Conservation (phyloP, 2,797 vertebrate genomes). For the Xenops minutus region DNA sequence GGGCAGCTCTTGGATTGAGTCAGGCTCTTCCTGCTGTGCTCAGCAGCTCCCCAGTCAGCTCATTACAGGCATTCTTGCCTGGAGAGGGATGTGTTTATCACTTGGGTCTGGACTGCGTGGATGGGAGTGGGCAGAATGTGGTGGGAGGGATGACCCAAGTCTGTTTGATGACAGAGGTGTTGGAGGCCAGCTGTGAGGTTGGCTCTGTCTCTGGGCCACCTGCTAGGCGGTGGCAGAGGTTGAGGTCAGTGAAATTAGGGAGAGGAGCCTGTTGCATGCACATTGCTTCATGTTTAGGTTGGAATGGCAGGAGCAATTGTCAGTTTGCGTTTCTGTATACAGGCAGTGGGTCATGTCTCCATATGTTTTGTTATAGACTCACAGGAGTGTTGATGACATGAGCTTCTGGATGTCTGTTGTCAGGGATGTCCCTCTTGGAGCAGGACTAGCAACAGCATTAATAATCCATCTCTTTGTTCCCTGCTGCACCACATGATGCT, state of each 20-base stretch:
- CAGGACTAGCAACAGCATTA: background rate
- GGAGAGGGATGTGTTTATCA: background rate
- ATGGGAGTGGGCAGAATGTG: background rate
- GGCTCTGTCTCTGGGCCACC: background rate
- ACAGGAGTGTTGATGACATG: background rate
- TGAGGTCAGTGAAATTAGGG: background rate
- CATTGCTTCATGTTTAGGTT: fast-evolving
- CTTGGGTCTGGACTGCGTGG: background rate
- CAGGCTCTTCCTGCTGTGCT: background rate
- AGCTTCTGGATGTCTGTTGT: background rate
- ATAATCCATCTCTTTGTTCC: background rate
- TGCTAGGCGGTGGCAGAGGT: background rate
- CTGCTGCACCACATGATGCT: background rate
- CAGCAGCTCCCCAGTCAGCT: background rate
- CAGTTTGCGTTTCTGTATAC: background rate
- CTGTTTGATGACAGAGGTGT: fast-evolving
- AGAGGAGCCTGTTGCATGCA: background rate
- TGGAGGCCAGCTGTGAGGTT: background rate
- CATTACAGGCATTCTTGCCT: background rate
- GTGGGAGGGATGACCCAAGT: too few species aligned
- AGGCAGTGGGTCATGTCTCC: background rate
- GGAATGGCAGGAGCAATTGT: background rate
- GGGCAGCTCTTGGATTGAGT: background rate
- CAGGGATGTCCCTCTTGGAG: background rate
- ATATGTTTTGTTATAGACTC: background rate